These are phyloP conservation scores for Acanthis flammea DNA, from an alignment of 2,797 vertebrate genomes.

Conservation along the genomic window DNA sequence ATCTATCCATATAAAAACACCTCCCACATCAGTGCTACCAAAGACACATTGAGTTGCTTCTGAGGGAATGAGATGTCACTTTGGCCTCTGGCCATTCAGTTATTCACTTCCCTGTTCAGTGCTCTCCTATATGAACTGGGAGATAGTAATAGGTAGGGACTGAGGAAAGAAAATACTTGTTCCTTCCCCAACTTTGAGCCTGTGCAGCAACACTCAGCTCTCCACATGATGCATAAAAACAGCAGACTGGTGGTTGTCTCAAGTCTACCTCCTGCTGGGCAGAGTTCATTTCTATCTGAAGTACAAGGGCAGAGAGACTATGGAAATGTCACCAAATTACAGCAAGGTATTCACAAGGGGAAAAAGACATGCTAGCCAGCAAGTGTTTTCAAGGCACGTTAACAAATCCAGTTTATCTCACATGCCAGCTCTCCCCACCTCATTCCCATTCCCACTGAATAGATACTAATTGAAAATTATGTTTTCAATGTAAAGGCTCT, in stretches of 20 bases:
- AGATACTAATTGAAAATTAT: slow-evolving; percentile 76
- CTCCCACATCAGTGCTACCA: neutral
- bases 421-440: slow-evolving; percentile 41
- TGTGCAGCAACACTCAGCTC: neutral
- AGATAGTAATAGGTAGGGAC: neutral
- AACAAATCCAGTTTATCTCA: slow-evolving; percentile 54
- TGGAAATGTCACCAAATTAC: slow-evolving; percentile 39
- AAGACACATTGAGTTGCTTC: neutral
- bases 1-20: neutral
- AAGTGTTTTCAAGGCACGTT: slow-evolving; percentile 50
- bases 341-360: slow-evolving; percentile 31
- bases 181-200: neutral
- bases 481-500: slow-evolving; percentile 71
- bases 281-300: neutral
- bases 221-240: neutral
- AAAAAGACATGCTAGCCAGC: slow-evolving; percentile 26
- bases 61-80: neutral
- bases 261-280: slow-evolving; percentile 20
- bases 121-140: neutral
- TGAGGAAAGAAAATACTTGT: neutral
- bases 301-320: neutral
- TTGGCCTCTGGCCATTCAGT: neutral
- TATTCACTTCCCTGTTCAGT: neutral
- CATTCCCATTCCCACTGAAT: slow-evolving; percentile 61
- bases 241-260: neutral